phyloP scores from a whole-genome alignment of 1,140 invertebrate species.

The Pantala flavescens region DNA sequence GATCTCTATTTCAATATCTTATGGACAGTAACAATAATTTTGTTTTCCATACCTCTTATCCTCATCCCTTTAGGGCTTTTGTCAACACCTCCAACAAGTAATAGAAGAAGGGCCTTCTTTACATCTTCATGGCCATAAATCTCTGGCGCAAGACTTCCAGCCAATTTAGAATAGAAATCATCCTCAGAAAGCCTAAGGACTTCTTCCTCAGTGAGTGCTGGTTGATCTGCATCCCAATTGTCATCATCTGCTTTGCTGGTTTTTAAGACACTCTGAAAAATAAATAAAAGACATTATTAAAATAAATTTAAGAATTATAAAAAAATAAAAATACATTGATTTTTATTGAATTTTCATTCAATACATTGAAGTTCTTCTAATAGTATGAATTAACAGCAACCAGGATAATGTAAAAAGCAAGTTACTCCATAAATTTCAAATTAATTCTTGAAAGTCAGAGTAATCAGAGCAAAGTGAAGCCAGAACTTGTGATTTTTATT shows the following conservation, averaged over 20 bases:
- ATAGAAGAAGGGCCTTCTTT: constrained; percentile 88
- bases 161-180: constrained; percentile 88
- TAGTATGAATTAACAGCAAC: too few relatives aligned
- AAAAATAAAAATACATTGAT: constrained; percentile 29
- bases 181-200: constrained; percentile 62
- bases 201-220: constrained; percentile 72
- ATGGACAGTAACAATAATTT: too few relatives aligned
- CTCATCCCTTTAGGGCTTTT: constrained; percentile 46
- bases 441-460: too few relatives aligned
- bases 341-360: not conserved
- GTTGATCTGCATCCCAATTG: constrained; percentile 33
- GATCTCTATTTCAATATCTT: too few relatives aligned
- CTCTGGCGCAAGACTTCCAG: constrained; percentile 91
- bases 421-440: too few relatives aligned
- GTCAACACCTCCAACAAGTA: constrained; percentile 94
- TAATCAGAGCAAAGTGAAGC: too few relatives aligned
- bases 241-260: constrained; percentile 73
- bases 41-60: not conserved
- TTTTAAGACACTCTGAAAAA: constrained; percentile 53
- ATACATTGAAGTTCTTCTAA: too few relatives aligned
- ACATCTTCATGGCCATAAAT: constrained; percentile 98
- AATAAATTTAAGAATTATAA: not conserved
- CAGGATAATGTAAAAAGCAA: too few relatives aligned
- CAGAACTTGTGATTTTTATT: too few relatives aligned
- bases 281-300: too few relatives aligned